Base-by-base conservation (phyloP, 2,113 vertebrate genomes). In the Aspidoscelis tigris region DNA sequence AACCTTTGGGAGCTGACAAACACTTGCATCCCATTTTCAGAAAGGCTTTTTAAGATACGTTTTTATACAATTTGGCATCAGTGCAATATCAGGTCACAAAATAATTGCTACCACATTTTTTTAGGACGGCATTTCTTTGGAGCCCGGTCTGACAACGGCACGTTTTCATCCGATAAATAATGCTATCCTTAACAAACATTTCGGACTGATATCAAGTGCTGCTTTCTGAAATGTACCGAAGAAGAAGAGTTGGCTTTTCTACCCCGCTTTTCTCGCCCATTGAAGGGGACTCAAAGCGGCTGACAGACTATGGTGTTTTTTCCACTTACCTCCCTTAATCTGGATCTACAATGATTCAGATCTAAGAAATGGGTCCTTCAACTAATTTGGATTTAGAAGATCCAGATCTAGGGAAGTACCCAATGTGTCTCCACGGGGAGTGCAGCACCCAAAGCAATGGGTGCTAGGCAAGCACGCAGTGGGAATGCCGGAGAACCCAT, bases 91-190 rank as follows among this genome's bases (percentile, higher is more conserved):
- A 66, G 66, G 82, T 88, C 88, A 91, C 88, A 91, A 86, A 72
- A 87, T 92, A 94, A 94, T 93, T 89, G 89, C 73, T 93, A 92
- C 92, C 92, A 94, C 90, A 92, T 90, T 89, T 86, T 69, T 16
- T 76, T 76, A 18, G 74, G 73, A 18, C 69, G 58, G 21, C 61
- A 41, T 86, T 70, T 69, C 70, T 41, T 75, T n/a, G 22, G 5
- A 55, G 41, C 77, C 50, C 76, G 78, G 72, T 76, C 78, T 92
- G 88, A 90, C 87, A 93, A 87, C 91, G 91, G 89, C 86, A 89
- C 88, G 88, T 80, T 90, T 77, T 93, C 88, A 92, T 86, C 90
- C 90, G 90, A 90, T 88, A 90, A 78, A 83, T 24, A 18, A 72
- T 89, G 83, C 82, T 66, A 61, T 55, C 14, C 55, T 55, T 55